Evolutionary conservation across 1,140 invertebrate species (phyloP).

Genomic region (Drosophila oshimai): DNA sequence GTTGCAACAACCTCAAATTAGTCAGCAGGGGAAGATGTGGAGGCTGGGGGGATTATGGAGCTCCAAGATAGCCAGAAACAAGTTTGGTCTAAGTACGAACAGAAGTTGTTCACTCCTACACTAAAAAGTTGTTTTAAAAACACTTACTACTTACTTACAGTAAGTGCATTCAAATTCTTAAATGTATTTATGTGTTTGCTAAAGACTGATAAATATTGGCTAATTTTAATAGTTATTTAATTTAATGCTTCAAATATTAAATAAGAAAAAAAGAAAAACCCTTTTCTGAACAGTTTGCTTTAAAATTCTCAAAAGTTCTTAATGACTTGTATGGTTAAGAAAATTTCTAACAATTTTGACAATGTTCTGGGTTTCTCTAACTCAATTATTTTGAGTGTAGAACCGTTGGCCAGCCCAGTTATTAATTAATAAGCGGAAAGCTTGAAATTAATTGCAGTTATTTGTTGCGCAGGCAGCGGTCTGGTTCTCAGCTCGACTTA

Average conservation of each 20-base stretch:
- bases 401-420: constrained; percentile 26
- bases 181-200: too few species aligned
- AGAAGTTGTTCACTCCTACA: not conserved
- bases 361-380: too few species aligned
- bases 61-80: constrained; percentile 2
- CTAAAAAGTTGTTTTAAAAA: not conserved
- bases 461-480: constrained; percentile 67
- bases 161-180: too few species aligned
- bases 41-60: not conserved
- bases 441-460: constrained; percentile 67
- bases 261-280: too few species aligned
- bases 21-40: not conserved
- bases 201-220: too few species aligned
- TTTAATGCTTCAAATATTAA: too few species aligned
- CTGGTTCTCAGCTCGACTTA: constrained; percentile 3
- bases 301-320: too few species aligned
- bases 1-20: constrained; percentile 39
- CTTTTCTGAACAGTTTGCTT: too few species aligned
- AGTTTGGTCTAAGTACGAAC: constrained; percentile 7
- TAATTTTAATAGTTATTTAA: too few species aligned
- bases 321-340: too few species aligned
- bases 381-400: constrained; percentile 1
- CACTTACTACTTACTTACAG: too few species aligned
- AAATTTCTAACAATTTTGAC: too few species aligned
- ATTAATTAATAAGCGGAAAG: constrained; percentile 72